Evolutionary conservation across 1,140 invertebrate species (phyloP).

Genomic region (Sesamia nonagrioides): DNA sequence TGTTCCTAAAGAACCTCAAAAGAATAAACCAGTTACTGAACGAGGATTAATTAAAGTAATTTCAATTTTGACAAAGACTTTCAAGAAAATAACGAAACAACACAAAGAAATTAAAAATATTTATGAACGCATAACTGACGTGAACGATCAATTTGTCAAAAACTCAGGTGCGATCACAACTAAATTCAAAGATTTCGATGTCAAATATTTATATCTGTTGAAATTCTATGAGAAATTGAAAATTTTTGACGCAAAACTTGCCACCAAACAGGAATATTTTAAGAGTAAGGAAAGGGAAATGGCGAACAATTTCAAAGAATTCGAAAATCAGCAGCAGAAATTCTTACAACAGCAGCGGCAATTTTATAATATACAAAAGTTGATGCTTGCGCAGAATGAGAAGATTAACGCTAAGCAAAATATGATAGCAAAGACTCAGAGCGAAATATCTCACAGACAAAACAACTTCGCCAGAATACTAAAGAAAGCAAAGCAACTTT

Average conservation of each 20-base stretch:
- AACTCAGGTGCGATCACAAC: conserved; percentile 62
- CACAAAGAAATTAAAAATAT: conserved; percentile 77
- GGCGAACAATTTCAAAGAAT: conserved; percentile 71
- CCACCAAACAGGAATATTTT: conserved; percentile 63
- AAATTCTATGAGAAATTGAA: conserved; percentile 68
- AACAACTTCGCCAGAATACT: conserved; percentile 76
- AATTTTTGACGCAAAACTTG: conserved; percentile 63
- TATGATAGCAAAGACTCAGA: conserved; percentile 76
- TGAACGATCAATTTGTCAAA: conserved; percentile 72
- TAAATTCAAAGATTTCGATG: conserved; percentile 74
- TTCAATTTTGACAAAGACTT: conserved; percentile 77
- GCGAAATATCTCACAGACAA: conserved; percentile 75
- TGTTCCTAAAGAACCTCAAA: conserved; percentile 62
- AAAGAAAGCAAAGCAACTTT: conserved; percentile 74
- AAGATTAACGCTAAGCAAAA: conserved; percentile 78
- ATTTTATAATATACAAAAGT: conserved; percentile 77
- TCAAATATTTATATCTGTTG: conserved; percentile 67
- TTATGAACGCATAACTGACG: conserved; percentile 62
- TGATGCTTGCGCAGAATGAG: conserved; percentile 78
- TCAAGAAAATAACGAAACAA: conserved; percentile 81
- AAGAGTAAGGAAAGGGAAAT: conserved; percentile 69
- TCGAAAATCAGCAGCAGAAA: conserved; percentile 79
- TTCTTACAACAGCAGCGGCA: conserved; percentile 78
- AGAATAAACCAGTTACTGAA: conserved; percentile 69
- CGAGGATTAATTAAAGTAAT: conserved; percentile 76